Conservation (phyloP, 2,797 vertebrate species). For the Odontamblyopus rebecca region DNA sequence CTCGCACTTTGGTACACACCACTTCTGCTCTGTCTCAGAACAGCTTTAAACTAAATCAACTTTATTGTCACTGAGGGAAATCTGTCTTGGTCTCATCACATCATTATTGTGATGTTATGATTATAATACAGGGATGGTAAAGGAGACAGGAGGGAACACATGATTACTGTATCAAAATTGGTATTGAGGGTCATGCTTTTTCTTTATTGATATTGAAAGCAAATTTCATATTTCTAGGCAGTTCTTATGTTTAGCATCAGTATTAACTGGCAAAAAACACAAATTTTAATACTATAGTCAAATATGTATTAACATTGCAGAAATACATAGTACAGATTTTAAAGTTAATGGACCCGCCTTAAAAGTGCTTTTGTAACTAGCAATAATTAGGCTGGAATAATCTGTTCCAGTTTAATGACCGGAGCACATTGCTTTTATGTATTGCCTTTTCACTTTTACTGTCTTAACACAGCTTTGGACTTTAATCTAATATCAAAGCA, state of each 20-base stretch:
- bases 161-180: too few species aligned
- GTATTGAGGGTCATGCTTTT: too few species aligned
- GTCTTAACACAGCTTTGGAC: neutral
- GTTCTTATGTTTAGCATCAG: too few species aligned
- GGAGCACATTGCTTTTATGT: slow-evolving; percentile 69
- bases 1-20: slow-evolving; percentile 84
- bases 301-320: neutral
- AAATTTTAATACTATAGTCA: too few species aligned
- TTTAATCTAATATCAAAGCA: neutral
- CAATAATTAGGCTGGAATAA: slow-evolving; percentile 33
- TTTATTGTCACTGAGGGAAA: neutral
- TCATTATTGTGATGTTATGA: too few species aligned
- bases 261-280: too few species aligned
- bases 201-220: too few species aligned
- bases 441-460: neutral
- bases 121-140: too few species aligned
- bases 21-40: neutral
- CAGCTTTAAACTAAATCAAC: neutral
- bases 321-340: neutral
- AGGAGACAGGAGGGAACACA: too few species aligned
- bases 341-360: neutral
- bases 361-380: neutral
- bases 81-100: neutral
- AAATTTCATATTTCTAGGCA: too few species aligned
- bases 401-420: slow-evolving; percentile 81